A percentile compares a stretch with the other conserved stretches of the same genome.
Conservation (phyloP, 2,888 invertebrate genomes). For the Lasiommata megera region DNA sequence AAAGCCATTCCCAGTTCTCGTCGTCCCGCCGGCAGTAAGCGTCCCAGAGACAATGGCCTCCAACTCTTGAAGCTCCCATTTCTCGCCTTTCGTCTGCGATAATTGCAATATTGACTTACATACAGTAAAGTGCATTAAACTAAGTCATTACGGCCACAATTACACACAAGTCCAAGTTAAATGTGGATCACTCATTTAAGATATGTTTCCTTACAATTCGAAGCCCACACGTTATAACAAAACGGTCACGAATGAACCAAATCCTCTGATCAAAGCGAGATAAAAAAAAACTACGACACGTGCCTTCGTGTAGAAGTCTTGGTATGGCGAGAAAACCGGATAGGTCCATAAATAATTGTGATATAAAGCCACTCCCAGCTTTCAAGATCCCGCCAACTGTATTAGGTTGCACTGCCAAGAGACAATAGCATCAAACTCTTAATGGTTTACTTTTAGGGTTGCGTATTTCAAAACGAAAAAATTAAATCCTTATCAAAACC, state of each 20-base stretch:
- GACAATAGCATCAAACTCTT: constrained; percentile 8
- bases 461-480: no score
- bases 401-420: neutral
- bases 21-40: neutral
- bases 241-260: no score
- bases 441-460: neutral
- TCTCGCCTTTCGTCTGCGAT: neutral
- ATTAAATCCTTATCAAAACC: no score
- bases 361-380: constrained; percentile 1
- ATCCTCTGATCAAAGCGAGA: no score
- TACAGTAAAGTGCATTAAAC: no score
- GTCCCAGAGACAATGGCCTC: neutral
- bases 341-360: constrained; percentile 8
- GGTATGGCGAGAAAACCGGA: neutral
- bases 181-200: neutral
- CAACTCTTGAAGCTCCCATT: constrained; percentile 1
- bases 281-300: no score
- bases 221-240: no score
- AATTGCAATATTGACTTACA: constrained; percentile 2
- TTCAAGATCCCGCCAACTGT: neutral
- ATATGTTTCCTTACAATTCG: no score
- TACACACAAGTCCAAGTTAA: no score
- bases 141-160: no score
- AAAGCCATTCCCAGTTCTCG: neutral
- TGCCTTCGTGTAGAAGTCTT: neutral